Conservation (phyloP, 1,140 invertebrate genomes). For the Microplitis mediator region DNA sequence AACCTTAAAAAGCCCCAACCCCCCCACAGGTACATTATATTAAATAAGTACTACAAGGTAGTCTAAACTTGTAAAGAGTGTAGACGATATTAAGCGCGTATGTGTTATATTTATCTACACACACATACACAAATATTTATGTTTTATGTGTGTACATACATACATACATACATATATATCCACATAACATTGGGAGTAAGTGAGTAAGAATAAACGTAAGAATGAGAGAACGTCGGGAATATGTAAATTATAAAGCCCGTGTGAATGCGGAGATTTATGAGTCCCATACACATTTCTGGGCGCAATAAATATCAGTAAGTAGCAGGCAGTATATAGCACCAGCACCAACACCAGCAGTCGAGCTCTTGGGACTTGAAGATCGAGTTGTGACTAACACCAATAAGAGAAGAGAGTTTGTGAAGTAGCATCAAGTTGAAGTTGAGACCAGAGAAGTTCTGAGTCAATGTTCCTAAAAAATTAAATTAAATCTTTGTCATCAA, state of each 20-base stretch:
- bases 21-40: too few species aligned
- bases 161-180: background rate
- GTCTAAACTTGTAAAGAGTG: background rate
- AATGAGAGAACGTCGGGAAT: constrained; percentile 41
- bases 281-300: constrained; percentile 59
- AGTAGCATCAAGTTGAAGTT: background rate
- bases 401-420: too few species aligned
- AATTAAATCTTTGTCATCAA: background rate
- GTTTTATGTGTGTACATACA: too few species aligned
- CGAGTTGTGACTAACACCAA: background rate
- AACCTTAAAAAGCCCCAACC: too few species aligned
- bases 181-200: background rate
- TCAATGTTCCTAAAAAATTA: too few species aligned
- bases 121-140: too few species aligned
- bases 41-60: too few species aligned
- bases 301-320: constrained; percentile 62
- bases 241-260: constrained; percentile 62
- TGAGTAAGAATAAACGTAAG: constrained; percentile 24
- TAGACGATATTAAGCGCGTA: too few species aligned
- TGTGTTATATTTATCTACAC: too few species aligned
- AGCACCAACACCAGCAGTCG: background rate
- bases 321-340: constrained; percentile 34
- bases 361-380: constrained; percentile 1
- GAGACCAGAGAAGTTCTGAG: background rate
- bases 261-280: constrained; percentile 62